Percentiles rank a stretch among this genome's conserved stretches.
These are phyloP conservation scores for Platalea minor DNA, from an alignment of 2,797 vertebrate genomes.

Conservation along the genomic window DNA sequence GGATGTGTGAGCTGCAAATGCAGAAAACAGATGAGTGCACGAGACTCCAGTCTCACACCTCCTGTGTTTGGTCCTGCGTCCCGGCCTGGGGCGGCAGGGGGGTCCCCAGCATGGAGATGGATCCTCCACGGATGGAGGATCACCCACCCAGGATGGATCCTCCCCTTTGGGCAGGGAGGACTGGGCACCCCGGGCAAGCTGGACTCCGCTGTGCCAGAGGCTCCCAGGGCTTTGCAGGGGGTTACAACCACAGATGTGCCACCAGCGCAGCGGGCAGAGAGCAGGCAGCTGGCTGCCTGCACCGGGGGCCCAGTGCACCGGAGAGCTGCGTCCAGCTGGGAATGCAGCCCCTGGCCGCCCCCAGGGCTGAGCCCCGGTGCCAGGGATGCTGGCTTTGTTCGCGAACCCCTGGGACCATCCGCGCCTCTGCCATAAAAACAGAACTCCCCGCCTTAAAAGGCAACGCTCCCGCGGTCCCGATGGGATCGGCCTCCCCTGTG, in stretches of 20 bases:
- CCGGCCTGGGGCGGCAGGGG: fast-evolving
- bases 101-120: too few relatives aligned
- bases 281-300: background rate
- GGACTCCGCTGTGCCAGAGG: background rate
- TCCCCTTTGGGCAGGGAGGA: background rate
- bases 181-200: background rate
- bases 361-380: background rate
- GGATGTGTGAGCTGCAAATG: background rate
- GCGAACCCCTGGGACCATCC: background rate
- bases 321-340: background rate
- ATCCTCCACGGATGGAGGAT: too few relatives aligned
- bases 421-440: background rate
- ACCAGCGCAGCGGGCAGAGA: background rate
- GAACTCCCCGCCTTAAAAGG: conserved; percentile 13
- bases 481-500: background rate
- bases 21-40: background rate
- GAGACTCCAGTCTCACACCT: background rate
- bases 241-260: fast-evolving
- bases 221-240: background rate
- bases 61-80: fast-evolving
- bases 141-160: too few relatives aligned
- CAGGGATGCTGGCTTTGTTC: background rate
- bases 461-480: background rate
- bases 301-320: fast-evolving
- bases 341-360: background rate